Evolutionary conservation across 2,888 invertebrate species (phyloP).

Genomic region (Agonum fuliginosum): DNA sequence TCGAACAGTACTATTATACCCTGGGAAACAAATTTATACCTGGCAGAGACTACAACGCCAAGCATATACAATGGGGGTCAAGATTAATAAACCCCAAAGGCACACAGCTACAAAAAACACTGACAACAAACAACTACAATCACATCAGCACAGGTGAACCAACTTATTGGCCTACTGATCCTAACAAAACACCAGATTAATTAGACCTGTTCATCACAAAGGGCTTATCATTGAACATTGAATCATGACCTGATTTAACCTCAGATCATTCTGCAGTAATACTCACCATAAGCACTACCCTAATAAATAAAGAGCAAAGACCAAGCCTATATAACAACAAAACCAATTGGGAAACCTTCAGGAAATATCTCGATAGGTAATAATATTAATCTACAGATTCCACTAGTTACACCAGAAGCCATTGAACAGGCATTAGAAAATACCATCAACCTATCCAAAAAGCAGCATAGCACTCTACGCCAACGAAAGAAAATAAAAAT

Average conservation of each 20-base stretch:
- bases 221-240: conserved; percentile 42
- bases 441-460: conserved; percentile 58
- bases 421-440: conserved; percentile 60
- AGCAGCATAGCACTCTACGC: conserved; percentile 54
- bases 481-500: not conserved
- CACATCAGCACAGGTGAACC: conserved; percentile 61
- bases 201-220: conserved; percentile 62
- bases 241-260: conserved; percentile 61
- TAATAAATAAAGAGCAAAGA: conserved; percentile 56
- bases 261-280: conserved; percentile 57
- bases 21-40: conserved; percentile 55
- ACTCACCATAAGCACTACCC: conserved; percentile 1
- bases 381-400: conserved; percentile 35
- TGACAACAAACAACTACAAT: conserved; percentile 25
- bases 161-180: conserved; percentile 62
- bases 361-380: conserved; percentile 30
- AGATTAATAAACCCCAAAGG: conserved; percentile 50
- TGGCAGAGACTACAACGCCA: conserved; percentile 57
- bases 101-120: conserved; percentile 38
- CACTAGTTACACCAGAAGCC: conserved; percentile 55
- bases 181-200: conserved; percentile 61
- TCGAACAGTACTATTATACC: conserved; percentile 39
- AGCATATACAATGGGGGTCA: conserved; percentile 56
- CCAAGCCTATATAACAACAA: conserved; percentile 20
- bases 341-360: conserved; percentile 58